Base-by-base conservation (phyloP, 2,113 vertebrate genomes). In the Embiotoca jacksoni region DNA sequence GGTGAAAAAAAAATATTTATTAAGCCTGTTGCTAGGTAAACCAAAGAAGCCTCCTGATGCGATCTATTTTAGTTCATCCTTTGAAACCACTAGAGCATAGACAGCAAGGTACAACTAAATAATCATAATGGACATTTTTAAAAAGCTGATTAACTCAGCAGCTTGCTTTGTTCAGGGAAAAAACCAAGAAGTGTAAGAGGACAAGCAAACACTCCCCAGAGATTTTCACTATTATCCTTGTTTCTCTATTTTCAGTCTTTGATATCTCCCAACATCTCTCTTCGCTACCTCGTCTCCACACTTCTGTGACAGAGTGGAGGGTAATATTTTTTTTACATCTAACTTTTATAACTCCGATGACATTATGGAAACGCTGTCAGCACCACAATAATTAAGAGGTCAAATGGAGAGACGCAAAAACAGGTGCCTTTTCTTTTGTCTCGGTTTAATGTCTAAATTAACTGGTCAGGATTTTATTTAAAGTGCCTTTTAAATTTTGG, bases 21-120 rank as follows among this genome's bases (percentile, higher is more conserved):
- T 14, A 35, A 79, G 32, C 32, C 23, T 41, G 64, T 63, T 54
- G 50, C 62, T 64, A 52, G 3, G 53, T 36, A 58, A 74, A 75
- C 47, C 52, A 75, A 62, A 79, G 60, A 36, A 60, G 58, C 36
- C 60, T 31, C 46, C 46, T 55, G 23, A 23, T 23, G 72, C 31
- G 6, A 36, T 61, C 11, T 30, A 15, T 36, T 39, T 36, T 47
- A 41, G 39, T 50, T 65, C 54, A 64, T 60, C 33, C 71, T 80
- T 80, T 82, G 47, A 87, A 82, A 16, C 4, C 50, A 39, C 41
- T 3, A 36, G 44, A 70, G 3, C 35, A 70, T 57, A 75, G 84
- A 72, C 47, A 60, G n/a, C 5, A 31, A 31, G 81, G 78, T 79
- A 52, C 68, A 58, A 66, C 5, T 13, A 52, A 69, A 82, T 84